Conservation (phyloP, 2,888 invertebrate species). For the Melanchra persicariae region DNA sequence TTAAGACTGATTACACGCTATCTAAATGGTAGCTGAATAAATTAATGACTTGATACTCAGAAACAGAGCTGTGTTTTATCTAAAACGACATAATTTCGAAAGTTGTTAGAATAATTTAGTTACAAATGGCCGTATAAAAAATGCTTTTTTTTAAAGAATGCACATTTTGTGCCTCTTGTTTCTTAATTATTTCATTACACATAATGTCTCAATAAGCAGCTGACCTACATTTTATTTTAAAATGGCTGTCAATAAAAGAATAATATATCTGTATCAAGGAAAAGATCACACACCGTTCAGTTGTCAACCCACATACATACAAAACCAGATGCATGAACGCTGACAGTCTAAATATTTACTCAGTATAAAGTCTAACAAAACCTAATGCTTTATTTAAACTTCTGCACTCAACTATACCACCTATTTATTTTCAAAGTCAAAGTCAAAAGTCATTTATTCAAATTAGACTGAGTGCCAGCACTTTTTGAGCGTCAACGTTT, state of each 20-base stretch:
- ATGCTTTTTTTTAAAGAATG: background rate
- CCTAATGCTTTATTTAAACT: background rate
- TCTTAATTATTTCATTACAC: background rate
- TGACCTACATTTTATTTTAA: background rate
- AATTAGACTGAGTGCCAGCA: no score
- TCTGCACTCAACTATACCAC: conserved; percentile 9
- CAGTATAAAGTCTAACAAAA: background rate
- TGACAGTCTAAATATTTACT: no score
- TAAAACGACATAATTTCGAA: conserved; percentile 41
- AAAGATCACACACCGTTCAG: no score
- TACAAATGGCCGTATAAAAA: conserved; percentile 12
- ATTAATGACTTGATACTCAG: conserved; percentile 30
- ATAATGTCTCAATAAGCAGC: background rate
- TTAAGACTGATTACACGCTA: conserved; percentile 17
- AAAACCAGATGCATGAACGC: no score
- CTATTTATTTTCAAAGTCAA: no score
- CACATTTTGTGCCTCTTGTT: background rate
- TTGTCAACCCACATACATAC: no score
- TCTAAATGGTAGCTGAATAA: conserved; percentile 35
- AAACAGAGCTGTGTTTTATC: conserved; percentile 42
- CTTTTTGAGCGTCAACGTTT: no score
- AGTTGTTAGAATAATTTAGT: conserved; percentile 32
- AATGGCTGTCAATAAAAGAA: background rate
- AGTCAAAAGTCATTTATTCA: no score
- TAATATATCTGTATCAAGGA: no score